A percentile compares a stretch with the other conserved stretches of the same genome.
Evolutionary conservation across 35 echinoderm and acorn worm species (phyloP).

Genomic region (Eucidaris tribuloides): DNA sequence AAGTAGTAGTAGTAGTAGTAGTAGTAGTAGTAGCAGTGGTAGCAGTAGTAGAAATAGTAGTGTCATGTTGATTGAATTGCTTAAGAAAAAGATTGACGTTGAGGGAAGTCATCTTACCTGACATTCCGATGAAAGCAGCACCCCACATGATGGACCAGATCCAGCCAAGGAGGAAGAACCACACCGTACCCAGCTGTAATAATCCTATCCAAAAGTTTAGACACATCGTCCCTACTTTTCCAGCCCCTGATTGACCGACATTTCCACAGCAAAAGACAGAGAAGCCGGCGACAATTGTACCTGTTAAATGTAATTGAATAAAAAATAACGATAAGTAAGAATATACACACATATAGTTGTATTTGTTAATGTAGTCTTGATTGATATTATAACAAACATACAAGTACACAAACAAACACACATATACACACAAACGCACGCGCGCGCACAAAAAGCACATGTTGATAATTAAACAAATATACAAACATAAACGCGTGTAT

Average conservation of each 20-base stretch:
- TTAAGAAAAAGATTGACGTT: neutral
- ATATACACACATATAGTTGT: no score
- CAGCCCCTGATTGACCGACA: slow-evolving; percentile 10
- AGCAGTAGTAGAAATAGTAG: neutral
- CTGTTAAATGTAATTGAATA: neutral
- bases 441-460: no score
- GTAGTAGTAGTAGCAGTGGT: neutral
- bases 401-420: no score
- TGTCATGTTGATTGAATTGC: neutral
- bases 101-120: slow-evolving; percentile 45
- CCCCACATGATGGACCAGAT: slow-evolving; percentile 89
- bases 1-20: neutral
- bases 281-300: slow-evolving; percentile 71
- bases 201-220: slow-evolving; percentile 76
- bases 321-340: no score
- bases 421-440: no score
- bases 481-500: no score
- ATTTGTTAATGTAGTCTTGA: no score
- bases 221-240: slow-evolving; percentile 54
- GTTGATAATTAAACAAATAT: no score
- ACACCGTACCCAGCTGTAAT: slow-evolving; percentile 62
- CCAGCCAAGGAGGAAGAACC: slow-evolving; percentile 83
- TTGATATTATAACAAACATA: no score
- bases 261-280: slow-evolving; percentile 82
- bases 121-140: slow-evolving; percentile 61